phyloP scores from a whole-genome alignment of 2,797 vertebrate genomes.

The Dromococcyx pavoninus region DNA sequence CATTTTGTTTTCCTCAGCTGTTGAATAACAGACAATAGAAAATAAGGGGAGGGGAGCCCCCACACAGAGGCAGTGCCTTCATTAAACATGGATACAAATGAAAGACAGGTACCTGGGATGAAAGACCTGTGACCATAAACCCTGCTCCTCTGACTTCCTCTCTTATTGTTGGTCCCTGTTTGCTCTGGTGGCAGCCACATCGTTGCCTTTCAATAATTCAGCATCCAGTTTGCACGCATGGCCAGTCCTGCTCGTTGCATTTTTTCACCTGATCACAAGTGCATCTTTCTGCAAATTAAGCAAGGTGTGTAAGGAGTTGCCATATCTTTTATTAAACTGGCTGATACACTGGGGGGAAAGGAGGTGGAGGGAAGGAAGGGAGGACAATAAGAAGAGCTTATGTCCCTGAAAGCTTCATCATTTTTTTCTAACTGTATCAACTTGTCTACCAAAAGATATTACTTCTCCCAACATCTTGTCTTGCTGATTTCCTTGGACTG shows the following conservation, averaged over 20 bases:
- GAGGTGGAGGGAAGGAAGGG: not conserved
- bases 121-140: accelerated
- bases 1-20: not conserved
- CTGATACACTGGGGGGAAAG: not conserved
- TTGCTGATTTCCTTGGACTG: not conserved
- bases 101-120: not conserved
- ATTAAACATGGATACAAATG: not conserved
- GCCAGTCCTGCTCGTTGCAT: not conserved
- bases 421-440: not conserved
- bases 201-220: conserved; percentile 55
- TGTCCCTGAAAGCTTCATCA: not conserved
- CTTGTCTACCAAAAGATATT: not conserved
- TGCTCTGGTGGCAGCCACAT: not conserved
- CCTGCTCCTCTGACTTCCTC: not conserved
- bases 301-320: not conserved
- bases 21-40: not conserved
- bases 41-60: not conserved
- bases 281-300: not conserved
- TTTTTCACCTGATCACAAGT: conserved; percentile 6
- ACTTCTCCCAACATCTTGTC: not conserved
- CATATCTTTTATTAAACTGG: not conserved
- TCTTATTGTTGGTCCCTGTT: not conserved
- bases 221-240: not conserved
- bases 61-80: not conserved
- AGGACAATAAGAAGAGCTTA: not conserved